Base-by-base conservation (phyloP, 2,113 vertebrate species). In the Anarrhichthys ocellatus region DNA sequence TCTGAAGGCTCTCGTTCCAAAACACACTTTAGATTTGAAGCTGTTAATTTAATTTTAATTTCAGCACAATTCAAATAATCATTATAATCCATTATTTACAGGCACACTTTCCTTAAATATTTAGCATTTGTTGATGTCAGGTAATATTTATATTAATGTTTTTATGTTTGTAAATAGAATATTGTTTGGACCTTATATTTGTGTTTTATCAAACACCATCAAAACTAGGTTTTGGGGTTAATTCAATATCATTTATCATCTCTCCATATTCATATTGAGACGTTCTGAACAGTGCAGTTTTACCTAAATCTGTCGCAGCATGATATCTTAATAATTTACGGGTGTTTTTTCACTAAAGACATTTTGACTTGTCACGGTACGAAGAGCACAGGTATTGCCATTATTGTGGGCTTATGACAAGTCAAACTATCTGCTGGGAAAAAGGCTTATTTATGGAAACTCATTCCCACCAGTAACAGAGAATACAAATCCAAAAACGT, bases 51-150 rank as follows among this genome's bases (percentile, higher is more conserved):
- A 5, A 44, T 89, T 59, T 84, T 42, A 77, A 82, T 83, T 82
- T 85, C 56, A 78, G 78, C 32, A 83, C 59, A 81, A 65, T 68
- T 80, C 46, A 67, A 66, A 74, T 54, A 8, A 27, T 54, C 29
- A 38, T 32, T 32, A 32, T 68, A 44, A 64, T 76, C 70, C 42
- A 78, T 75, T 84, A 89, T 91, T 87, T 88, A 92, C 86, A 91
- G 80, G 68, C 64, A 76, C 76, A 80, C 29, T 75, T 76, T 36
- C 44, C 63, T 64, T 59, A 36, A 64, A 87, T 64, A 66, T 58
- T 9, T 46, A 14, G 50, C 69, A 17, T 61, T 67, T 84, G 40
- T 5, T 42, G 22, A 64, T 66, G 11, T 50, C 17, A 0, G 18
- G 29, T 52, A 36, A 42, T 50, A 62, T 66, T 71, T 58, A 42